Evolutionary conservation across 2,888 invertebrate genomes (phyloP), one percentile per base, ranked within the genome.

Genomic region (Myopa tessellatipennis): DNA sequence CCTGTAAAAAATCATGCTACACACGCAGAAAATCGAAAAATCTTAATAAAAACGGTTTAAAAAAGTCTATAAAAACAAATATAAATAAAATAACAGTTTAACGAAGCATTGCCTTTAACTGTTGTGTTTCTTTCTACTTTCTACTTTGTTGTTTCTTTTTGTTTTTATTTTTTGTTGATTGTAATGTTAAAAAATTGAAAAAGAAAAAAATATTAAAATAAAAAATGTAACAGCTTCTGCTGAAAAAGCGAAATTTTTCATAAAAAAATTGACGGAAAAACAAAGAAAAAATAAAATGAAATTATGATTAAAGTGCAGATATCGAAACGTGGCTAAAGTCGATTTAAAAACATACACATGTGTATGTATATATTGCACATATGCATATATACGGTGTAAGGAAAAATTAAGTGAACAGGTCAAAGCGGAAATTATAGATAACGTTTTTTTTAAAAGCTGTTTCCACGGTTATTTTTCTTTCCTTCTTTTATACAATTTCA

Each of bases 201-300:
- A n/a, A 63, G 26, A 3, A 63, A 63, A 63, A 63, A 63, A 63
- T 8, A 18, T 1, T 6, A 38, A 12, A 65, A 34, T 34, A 65
- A 8, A 10, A 65, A 34, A 65, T 65, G 65, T 4, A 55, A 16
- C 4, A 55, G 55, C 3, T 38, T 65, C 14, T 34, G 65, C 26
- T 34, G 61, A 65, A 65, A 38, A 34, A 65, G 34, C 36, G 36
- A 65, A 7, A 34, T 65, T 65, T 65, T 65, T 36, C 26, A 38
- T 38, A 65, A 65, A 65, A 36, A 65, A 65, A 65, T 65, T 65
- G 34, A 65, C 38, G 14, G 34, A 38, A 65, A 34, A 65, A 38
- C 38, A 65, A 65, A 36, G 14, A 38, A 65, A 38, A 65, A 38
- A 65, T 8, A 38, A 18, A 65, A 65, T 65, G 3, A 38, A 65